These are phyloP conservation scores for Centropristis striata DNA, from an alignment of 2,113 vertebrate species.

Conservation along the genomic window DNA sequence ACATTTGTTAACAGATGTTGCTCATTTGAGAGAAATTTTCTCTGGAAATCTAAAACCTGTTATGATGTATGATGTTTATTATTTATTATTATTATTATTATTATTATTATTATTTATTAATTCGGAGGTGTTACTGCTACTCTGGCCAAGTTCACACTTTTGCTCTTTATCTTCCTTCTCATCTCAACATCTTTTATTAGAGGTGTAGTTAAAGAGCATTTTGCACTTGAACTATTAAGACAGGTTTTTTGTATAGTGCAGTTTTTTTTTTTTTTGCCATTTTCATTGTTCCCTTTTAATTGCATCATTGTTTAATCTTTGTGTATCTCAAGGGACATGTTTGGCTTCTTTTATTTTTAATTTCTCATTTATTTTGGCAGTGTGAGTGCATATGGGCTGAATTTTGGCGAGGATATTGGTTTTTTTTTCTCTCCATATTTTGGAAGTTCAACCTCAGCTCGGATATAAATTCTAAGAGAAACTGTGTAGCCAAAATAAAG, in stretches of 20 bases:
- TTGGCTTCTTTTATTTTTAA: too few relatives aligned
- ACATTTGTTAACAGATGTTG: not conserved
- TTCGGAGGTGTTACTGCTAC: conserved; percentile 1
- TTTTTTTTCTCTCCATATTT: too few relatives aligned
- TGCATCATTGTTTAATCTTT: not conserved
- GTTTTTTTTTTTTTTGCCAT: not conserved
- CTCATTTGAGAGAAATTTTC: too few relatives aligned
- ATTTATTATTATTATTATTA: too few relatives aligned
- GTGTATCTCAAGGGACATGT: too few relatives aligned
- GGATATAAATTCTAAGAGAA: too few relatives aligned
- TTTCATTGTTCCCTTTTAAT: not conserved
- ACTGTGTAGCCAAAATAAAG: too few relatives aligned
- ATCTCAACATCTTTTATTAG: not conserved
- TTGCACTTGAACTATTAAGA: not conserved
- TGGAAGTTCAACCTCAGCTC: too few relatives aligned
- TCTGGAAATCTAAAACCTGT: conserved; percentile 17
- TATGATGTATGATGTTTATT: not conserved
- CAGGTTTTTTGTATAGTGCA: not conserved
- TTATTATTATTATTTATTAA: too few relatives aligned
- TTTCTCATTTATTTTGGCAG: too few relatives aligned
- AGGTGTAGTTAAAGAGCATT: not conserved
- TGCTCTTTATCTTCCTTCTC: conserved; percentile 4
- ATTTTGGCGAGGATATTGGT: too few relatives aligned
- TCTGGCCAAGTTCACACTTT: not conserved
- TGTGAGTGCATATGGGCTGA: too few relatives aligned